Percentiles rank a stretch among this genome's conserved stretches.
Conservation (phyloP, 1,140 invertebrate genomes). For the Pseudachorutes palmiensis region DNA sequence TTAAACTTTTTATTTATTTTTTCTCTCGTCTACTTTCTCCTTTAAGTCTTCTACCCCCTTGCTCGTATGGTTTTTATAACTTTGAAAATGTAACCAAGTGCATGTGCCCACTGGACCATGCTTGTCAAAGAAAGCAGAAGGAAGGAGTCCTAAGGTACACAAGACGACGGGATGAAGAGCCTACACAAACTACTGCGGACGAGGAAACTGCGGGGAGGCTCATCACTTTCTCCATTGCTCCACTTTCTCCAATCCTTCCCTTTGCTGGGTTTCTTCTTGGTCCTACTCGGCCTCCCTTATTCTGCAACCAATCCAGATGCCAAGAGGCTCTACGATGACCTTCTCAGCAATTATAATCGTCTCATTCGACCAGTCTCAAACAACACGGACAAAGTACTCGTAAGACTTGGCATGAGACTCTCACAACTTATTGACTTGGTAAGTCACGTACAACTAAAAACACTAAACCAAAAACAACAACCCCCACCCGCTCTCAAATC, state of each 20-base stretch:
- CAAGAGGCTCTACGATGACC: conserved; percentile 85
- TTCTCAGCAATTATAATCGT: conserved; percentile 92
- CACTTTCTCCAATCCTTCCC: neutral
- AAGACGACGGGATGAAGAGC: too few relatives aligned
- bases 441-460: too few relatives aligned
- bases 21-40: neutral
- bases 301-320: conserved; percentile 52
- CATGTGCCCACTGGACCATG: conserved; percentile 1
- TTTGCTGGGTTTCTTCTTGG: neutral
- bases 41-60: neutral
- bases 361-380: conserved; percentile 86
- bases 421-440: conserved; percentile 94
- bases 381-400: conserved; percentile 84
- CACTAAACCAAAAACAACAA: too few relatives aligned
- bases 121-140: neutral
- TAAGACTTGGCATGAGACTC: conserved; percentile 80
- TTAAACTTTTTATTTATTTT: neutral
- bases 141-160: neutral
- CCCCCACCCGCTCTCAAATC: neutral
- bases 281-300: neutral
- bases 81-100: neutral
- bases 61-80: neutral
- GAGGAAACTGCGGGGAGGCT: neutral
- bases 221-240: conserved; percentile 7
- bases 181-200: too few relatives aligned